Percentiles rank a stretch among this genome's conserved stretches.
Evolutionary conservation across 2,888 invertebrate genomes (phyloP).

Genomic region (Drosophila austrosaltans): DNA sequence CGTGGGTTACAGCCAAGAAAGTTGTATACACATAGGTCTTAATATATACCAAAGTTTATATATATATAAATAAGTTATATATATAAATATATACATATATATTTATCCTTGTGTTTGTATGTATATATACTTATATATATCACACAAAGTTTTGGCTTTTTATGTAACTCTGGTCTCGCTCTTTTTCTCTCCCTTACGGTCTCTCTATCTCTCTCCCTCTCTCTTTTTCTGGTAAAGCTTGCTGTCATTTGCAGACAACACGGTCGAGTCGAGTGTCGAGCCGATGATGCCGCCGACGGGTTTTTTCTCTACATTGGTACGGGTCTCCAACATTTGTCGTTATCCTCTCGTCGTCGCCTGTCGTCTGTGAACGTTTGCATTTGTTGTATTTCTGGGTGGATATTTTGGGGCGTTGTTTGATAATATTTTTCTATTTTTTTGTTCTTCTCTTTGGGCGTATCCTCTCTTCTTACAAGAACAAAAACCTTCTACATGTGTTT

Average conservation of each 20-base stretch:
- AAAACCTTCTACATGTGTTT: slow-evolving; percentile 54
- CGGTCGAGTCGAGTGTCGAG: slow-evolving; percentile 45
- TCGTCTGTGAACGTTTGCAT: slow-evolving; percentile 31
- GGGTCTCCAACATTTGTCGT: slow-evolving; percentile 37
- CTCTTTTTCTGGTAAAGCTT: slow-evolving; percentile 52
- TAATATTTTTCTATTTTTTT: slow-evolving; percentile 29
- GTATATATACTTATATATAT: slow-evolving; percentile 49
- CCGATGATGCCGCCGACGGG: slow-evolving; percentile 48
- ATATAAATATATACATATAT: slow-evolving; percentile 18
- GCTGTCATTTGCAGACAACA: slow-evolving; percentile 69
- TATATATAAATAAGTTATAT: slow-evolving; percentile 26
- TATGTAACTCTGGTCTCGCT: slow-evolving; percentile 55
- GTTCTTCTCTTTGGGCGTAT: slow-evolving; percentile 42
- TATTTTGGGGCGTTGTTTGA: slow-evolving; percentile 70
- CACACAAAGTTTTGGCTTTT: slow-evolving; percentile 64
- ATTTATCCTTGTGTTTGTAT: slow-evolving; percentile 32
- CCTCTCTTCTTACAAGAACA: slow-evolving; percentile 19
- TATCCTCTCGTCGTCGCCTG: not conserved
- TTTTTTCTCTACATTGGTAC: slow-evolving; percentile 36
- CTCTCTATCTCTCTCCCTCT: slow-evolving; percentile 7
- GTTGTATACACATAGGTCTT: slow-evolving; percentile 42
- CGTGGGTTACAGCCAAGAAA: slow-evolving; percentile 69
- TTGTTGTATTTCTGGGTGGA: slow-evolving; percentile 45
- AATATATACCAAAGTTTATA: slow-evolving; percentile 30
- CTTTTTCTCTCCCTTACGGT: slow-evolving; percentile 1